Conservation (phyloP, 2,797 vertebrate species). For the Lophius americanus region DNA sequence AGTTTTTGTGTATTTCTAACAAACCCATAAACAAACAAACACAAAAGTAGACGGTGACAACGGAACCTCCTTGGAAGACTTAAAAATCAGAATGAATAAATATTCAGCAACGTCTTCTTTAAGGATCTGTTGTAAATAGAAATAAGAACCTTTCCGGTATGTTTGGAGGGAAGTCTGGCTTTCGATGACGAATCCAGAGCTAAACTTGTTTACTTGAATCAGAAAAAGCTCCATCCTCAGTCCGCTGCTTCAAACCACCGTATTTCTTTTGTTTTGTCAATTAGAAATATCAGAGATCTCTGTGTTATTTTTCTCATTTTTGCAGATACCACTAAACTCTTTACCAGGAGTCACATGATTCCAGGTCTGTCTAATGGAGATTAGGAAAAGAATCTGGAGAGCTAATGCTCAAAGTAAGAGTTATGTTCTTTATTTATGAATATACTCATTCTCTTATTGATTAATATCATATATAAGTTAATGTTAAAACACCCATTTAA, state of each 20-base stretch:
- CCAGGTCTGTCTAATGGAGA: background rate
- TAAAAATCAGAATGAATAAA: background rate
- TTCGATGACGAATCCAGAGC: too few species aligned
- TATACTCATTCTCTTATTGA: background rate
- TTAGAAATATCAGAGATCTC: background rate
- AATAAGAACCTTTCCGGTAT: too few species aligned
- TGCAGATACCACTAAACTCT: slow-evolving; percentile 8
- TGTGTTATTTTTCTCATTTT: background rate
- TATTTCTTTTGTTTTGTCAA: background rate
- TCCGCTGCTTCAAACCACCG: background rate
- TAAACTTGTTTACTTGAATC: too few species aligned
- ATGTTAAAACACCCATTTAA: background rate
- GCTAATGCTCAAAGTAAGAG: background rate
- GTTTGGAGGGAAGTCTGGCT: too few species aligned
- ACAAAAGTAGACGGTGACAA: too few species aligned
- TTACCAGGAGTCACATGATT: too few species aligned
- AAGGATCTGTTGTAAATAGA: background rate
- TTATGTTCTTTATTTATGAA: background rate
- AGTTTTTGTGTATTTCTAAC: too few species aligned
- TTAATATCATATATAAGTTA: background rate
- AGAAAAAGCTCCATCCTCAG: background rate
- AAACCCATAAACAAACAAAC: too few species aligned
- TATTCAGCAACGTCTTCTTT: background rate
- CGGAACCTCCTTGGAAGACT: too few species aligned
- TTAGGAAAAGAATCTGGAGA: too few species aligned